These are phyloP conservation scores for Sebastolobus altivelis DNA, from an alignment of 2,797 vertebrate species.

Conservation along the genomic window DNA sequence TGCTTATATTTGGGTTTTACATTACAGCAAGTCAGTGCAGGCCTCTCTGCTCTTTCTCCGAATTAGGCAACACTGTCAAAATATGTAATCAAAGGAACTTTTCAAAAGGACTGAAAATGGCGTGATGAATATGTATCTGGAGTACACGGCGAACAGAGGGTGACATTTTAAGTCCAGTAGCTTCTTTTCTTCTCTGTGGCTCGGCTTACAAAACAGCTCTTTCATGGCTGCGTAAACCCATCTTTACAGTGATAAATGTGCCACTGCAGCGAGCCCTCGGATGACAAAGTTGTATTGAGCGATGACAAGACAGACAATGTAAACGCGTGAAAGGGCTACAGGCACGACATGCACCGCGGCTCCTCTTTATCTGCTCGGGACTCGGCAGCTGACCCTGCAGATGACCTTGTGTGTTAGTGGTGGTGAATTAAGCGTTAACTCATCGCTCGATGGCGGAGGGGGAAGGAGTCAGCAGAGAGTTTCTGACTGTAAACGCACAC, in stretches of 20 bases:
- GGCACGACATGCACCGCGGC: conserved; percentile 16
- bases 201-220: conserved; percentile 39
- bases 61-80: conserved; percentile 63
- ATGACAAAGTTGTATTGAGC: conserved; percentile 45
- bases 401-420: conserved; percentile 30
- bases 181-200: conserved; percentile 34
- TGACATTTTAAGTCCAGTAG: conserved; percentile 45
- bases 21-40: conserved; percentile 56
- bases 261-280: conserved; percentile 22
- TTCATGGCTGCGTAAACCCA: conserved; percentile 48
- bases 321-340: conserved; percentile 32
- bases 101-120: conserved; percentile 35
- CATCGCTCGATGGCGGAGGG: conserved; percentile 2
- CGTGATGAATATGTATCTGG: conserved; percentile 37
- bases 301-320: conserved; percentile 46
- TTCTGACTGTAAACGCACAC: conserved; percentile 4
- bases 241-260: conserved; percentile 53
- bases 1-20: conserved; percentile 52
- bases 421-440: conserved; percentile 38
- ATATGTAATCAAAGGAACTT: conserved; percentile 52
- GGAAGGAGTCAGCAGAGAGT: conserved; percentile 22
- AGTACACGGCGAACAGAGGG: not conserved
- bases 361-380: conserved; percentile 39
- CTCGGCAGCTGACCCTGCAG: conserved; percentile 42
- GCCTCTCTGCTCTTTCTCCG: conserved; percentile 47